Evolutionary conservation across 2,888 invertebrate genomes (phyloP).

Genomic region (Amphipyra tragopoginis): DNA sequence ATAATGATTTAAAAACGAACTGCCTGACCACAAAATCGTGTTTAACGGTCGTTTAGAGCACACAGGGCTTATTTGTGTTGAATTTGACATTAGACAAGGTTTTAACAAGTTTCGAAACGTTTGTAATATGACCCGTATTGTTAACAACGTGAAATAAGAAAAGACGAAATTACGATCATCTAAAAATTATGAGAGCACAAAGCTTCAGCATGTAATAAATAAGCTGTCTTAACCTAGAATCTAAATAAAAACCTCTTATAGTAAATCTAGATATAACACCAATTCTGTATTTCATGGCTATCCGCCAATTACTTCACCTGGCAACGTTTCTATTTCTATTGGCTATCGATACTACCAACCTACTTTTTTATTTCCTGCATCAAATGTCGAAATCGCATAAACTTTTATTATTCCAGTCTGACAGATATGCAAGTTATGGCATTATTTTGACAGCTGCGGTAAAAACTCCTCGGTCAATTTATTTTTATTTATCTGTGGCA

Average conservation of each 20-base stretch:
- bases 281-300: slow-evolving; percentile 30
- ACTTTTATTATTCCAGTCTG: slow-evolving; percentile 23
- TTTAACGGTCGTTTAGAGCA: no score
- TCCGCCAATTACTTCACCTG: slow-evolving; percentile 40
- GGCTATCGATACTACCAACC: slow-evolving; percentile 32
- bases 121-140: no score
- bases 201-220: slow-evolving; percentile 17
- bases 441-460: slow-evolving; percentile 35
- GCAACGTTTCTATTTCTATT: slow-evolving; percentile 30
- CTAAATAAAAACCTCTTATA: slow-evolving; percentile 23
- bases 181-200: no score
- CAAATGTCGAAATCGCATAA: slow-evolving; percentile 21
- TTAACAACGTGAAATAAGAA: no score
- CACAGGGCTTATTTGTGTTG: no score
- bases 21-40: no score
- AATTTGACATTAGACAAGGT: no score
- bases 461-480: slow-evolving; percentile 17
- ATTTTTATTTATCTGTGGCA: slow-evolving; percentile 9
- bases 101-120: no score
- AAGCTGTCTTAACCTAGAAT: slow-evolving; percentile 7
- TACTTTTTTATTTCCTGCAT: slow-evolving; percentile 33
- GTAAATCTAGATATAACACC: slow-evolving; percentile 18
- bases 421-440: slow-evolving; percentile 29
- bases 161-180: no score
- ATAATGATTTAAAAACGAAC: no score